Conservation (phyloP, 2,113 vertebrate genomes). For the Phaethon lepturus region DNA sequence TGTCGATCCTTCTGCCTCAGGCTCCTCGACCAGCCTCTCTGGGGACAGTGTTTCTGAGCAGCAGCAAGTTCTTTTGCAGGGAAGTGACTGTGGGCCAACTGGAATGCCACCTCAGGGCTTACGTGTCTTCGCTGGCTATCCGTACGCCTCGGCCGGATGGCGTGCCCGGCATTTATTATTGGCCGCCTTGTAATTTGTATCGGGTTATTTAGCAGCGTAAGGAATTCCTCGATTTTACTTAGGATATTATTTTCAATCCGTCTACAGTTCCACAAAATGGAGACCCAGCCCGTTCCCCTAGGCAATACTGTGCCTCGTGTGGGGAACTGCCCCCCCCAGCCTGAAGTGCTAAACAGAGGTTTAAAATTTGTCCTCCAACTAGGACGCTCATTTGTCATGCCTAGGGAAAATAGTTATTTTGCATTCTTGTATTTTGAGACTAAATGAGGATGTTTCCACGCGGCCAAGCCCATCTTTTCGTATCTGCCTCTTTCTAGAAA, state of each 20-base stretch:
- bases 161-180: neutral
- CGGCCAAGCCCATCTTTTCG: neutral
- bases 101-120: neutral
- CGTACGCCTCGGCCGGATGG: neutral
- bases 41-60: neutral
- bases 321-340: neutral
- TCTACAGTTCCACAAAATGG: neutral
- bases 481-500: neutral
- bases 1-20: neutral
- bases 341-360: no score
- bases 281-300: neutral
- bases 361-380: neutral
- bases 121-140: fast-evolving
- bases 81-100: neutral
- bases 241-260: neutral
- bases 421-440: neutral
- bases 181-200: neutral
- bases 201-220: neutral
- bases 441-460: neutral
- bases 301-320: fast-evolving
- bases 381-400: neutral
- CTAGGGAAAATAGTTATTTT: neutral
- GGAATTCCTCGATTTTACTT: neutral
- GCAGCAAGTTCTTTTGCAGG: neutral
- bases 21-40: neutral